Evolutionary conservation across 2,888 invertebrate species (phyloP), one percentile per base, ranked within the genome.

Genomic region (Leptopilina syphax): DNA sequence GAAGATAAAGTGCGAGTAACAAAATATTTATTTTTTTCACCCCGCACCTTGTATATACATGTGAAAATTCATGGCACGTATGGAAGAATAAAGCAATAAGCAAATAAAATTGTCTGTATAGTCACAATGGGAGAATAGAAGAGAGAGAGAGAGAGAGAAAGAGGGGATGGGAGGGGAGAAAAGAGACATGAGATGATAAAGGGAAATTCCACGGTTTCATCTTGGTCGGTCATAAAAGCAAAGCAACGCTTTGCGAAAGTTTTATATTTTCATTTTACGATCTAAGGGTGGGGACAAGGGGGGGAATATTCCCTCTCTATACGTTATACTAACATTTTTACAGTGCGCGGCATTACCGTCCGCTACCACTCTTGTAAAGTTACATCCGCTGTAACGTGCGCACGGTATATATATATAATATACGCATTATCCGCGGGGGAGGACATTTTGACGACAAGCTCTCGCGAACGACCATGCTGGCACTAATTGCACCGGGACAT

Each of bases 221-320:
- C 87, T 85, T 84, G 85, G 84, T 80, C 82, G 77, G 83, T 83
- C 85, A 78, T 90, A 89, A 89, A 89, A 82, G 24, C 82, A 84
- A 84, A 83, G 86, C 86, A 86, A 84, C 88, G 87, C 87, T 89
- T 90, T 86, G 86, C 89, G 88, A 90, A 90, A 89, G 85, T 90
- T 90, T 81, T 82, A 83, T 90, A 90, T 90, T 87, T 85, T 87
- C 83, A 83, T 85, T 85, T 90, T 89, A 90, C 84, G 89, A 90
- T 85, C 10, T 76, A 70, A 76, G 77, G 79, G 83, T 47, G 9
- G 47, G 9, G 9, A 7, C 1, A 7, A 78, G 27, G 27, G 34
- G 34, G 34, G 34, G 3, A 34, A 34, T 34, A 34, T 73, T 68
- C 65, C 78, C 41, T n/a, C 47, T 57, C 0, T 60, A 18, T 24